Conservation (phyloP, 1,140 invertebrate species). For the Drosophila suzukii region DNA sequence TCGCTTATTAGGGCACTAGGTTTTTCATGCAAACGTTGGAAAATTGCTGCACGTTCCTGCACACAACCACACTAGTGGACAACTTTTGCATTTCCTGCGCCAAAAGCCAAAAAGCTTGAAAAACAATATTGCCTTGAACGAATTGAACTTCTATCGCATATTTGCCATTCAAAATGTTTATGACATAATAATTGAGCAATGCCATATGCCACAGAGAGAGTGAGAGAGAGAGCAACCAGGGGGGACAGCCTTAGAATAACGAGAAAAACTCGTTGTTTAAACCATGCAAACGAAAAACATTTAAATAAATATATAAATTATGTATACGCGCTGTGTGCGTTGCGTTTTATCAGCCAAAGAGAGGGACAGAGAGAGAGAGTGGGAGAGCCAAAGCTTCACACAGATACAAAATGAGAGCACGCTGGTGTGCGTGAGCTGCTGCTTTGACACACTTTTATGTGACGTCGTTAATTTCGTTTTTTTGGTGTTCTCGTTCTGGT, state of each 20-base stretch:
- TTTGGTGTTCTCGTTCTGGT: conserved; percentile 34
- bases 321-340: conserved; percentile 75
- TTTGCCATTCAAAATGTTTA: conserved; percentile 65
- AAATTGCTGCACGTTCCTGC: conserved; percentile 63
- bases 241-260: conserved; percentile 45
- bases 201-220: conserved; percentile 26
- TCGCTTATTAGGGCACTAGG: conserved; percentile 81
- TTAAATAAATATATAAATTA: conserved; percentile 74
- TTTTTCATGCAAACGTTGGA: conserved; percentile 75
- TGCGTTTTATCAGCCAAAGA: conserved; percentile 62
- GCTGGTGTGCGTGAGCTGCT: conserved; percentile 48
- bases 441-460: conserved; percentile 84
- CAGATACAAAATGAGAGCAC: conserved; percentile 7
- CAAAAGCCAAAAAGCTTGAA: conserved; percentile 48
- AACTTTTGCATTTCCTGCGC: conserved; percentile 76
- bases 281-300: conserved; percentile 64
- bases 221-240: not conserved
- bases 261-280: conserved; percentile 70
- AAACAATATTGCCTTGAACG: conserved; percentile 52
- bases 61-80: conserved; percentile 32
- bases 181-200: conserved; percentile 71
- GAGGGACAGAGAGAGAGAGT: conserved; percentile 17
- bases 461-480: conserved; percentile 81
- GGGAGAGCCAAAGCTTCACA: conserved; percentile 59
- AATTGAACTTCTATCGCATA: conserved; percentile 58